These are phyloP conservation scores for Chymomyza costata DNA, from an alignment of 1,140 invertebrate species.

Conservation along the genomic window DNA sequence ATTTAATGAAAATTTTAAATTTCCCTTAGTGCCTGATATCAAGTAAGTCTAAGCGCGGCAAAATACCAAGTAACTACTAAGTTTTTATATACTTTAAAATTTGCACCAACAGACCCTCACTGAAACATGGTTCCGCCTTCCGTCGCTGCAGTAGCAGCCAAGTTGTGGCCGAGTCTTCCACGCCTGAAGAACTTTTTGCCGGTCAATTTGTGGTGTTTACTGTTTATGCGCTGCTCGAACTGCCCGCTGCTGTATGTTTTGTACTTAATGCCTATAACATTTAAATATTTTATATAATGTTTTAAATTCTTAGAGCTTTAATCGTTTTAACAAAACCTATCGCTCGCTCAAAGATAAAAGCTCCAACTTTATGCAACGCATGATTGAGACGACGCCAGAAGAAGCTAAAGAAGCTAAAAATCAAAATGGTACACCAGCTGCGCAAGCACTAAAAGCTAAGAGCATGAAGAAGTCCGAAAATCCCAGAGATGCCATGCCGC, in stretches of 20 bases:
- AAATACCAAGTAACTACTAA: not conserved
- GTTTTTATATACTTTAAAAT: not conserved
- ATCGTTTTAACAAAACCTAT: constrained; percentile 72
- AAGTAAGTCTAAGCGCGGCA: constrained; percentile 75
- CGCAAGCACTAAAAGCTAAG: constrained; percentile 26
- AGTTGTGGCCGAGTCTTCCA: constrained; percentile 17
- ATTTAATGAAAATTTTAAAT: constrained; percentile 86
- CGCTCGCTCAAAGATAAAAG: constrained; percentile 64
- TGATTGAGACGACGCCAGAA: constrained; percentile 37
- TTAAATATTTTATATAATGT: constrained; percentile 30
- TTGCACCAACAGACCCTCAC: constrained; percentile 41
- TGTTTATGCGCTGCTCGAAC: constrained; percentile 83
- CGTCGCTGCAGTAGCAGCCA: constrained; percentile 30
- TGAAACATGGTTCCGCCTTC: constrained; percentile 47
- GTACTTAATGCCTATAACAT: too few species aligned
- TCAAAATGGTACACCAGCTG: constrained; percentile 24
- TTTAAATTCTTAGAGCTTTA: constrained; percentile 67
- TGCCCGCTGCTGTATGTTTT: constrained; percentile 70
- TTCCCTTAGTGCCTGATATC: constrained; percentile 77
- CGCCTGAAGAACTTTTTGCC: constrained; percentile 77
- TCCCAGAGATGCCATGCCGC: constrained; percentile 54
- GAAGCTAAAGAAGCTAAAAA: constrained; percentile 17
- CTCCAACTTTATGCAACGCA: constrained; percentile 54
- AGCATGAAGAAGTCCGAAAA: constrained; percentile 47
- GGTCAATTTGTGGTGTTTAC: constrained; percentile 85